phyloP scores from a whole-genome alignment of 2,888 invertebrate genomes.

The Tubulanus polymorphus region DNA sequence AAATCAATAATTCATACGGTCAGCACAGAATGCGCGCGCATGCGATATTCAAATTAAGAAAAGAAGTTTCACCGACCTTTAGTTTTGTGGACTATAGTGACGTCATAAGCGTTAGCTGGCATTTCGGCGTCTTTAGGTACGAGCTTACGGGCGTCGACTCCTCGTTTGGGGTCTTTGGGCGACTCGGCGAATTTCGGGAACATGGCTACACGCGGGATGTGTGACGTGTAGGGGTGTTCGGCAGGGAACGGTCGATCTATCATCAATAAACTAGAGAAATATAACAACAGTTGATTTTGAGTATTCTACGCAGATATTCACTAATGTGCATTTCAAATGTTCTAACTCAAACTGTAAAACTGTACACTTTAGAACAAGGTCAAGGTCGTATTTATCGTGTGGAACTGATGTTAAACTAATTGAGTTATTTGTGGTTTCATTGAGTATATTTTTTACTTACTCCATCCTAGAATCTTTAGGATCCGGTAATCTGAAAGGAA shows the following conservation, averaged over 20 bases:
- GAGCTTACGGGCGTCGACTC: conserved; percentile 31
- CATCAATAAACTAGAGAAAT: too few relatives aligned
- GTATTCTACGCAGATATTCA: too few relatives aligned
- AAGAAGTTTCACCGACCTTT: conserved; percentile 31
- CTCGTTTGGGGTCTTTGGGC: conserved; percentile 41
- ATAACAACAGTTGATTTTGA: too few relatives aligned
- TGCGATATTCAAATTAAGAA: neutral
- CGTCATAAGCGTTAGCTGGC: conserved; percentile 42
- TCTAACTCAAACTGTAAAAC: too few relatives aligned
- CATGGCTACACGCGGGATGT: conserved; percentile 39
- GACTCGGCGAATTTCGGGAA: conserved; percentile 44
- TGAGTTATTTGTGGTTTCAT: conserved; percentile 2
- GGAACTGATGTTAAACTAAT: too few relatives aligned
- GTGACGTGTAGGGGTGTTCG: conserved; percentile 48
- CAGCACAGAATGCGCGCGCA: neutral
- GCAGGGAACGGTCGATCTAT: conserved; percentile 46
- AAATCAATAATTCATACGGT: neutral
- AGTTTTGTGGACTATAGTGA: conserved; percentile 36
- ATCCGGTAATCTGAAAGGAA: conserved; percentile 29
- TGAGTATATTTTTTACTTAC: conserved; percentile 23
- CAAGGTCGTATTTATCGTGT: too few relatives aligned
- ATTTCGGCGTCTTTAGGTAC: conserved; percentile 42
- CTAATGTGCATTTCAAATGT: too few relatives aligned
- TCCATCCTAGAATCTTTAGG: conserved; percentile 34
- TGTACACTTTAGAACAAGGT: too few relatives aligned